Base-by-base conservation (phyloP, 1,140 invertebrate genomes). In the Tetraneura akinire region DNA sequence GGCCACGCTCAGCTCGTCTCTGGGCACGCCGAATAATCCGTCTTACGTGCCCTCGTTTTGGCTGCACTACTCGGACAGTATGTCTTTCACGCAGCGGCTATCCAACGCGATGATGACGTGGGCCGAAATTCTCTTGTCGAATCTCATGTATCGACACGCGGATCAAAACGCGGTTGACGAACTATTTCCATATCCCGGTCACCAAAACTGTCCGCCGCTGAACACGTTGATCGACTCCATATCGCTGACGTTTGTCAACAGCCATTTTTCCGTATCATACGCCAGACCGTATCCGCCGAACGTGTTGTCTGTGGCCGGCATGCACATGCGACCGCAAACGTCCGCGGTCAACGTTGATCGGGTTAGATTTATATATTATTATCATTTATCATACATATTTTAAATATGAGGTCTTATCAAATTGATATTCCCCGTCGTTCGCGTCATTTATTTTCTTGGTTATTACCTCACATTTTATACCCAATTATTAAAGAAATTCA, bases 221-320 rank as follows among this genome's bases (percentile, higher is more conserved):
- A 29, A 70, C 2, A 23, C 9, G 2, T 23, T 81, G 51, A 18
- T 29, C 5, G 14, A 60, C 47, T 87, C 87, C 51, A 81, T 74
- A 71, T 87, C 88, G 32, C 81, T 91, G 29, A 81, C 90, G 21
- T 83, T 91, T 18, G 83, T 87, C 0, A 91, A 91, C 83, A 86
- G 86, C 18, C 88, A 91, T 84, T 86, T 87, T 66, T 83, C 86
- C 3, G 70, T 90, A 8, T 87, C 87, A 78, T 86, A 86, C 10
- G 83, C 88, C 0, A 85, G 85, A 57, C 87, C 88, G 0, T 83
- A 83, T 13, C 85, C 86, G 5, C 87, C 89, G 1, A 87, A 86
- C 47, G 81, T 88, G 1, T 83, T 90, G 6, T 88, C 90, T 84
- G 86, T 91, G 26, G 90, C 88, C 9, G 90, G 90, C n/a, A 83